phyloP scores from a whole-genome alignment of 2,888 invertebrate species.

The Aleiodes alternator region DNA sequence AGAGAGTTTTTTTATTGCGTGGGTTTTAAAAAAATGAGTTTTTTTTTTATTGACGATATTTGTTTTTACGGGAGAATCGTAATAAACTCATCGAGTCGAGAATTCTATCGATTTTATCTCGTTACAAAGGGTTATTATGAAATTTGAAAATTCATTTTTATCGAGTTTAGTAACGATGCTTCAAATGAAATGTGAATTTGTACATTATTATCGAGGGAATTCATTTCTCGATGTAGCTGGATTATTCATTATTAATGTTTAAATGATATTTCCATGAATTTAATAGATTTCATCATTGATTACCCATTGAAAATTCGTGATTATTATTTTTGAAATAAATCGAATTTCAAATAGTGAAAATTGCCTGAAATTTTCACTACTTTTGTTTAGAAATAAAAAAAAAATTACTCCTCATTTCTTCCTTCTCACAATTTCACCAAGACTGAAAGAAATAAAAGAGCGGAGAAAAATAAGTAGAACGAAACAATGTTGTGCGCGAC shows the following conservation, averaged over 20 bases:
- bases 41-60: conserved; percentile 9
- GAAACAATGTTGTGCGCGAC: conserved; percentile 17
- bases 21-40: background rate
- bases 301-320: no score
- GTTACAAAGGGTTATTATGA: no score
- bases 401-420: conserved; percentile 11
- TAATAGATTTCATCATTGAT: no score
- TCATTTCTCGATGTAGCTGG: no score
- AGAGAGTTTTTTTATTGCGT: conserved; percentile 20
- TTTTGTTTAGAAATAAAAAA: background rate
- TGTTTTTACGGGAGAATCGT: background rate
- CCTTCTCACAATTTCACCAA: conserved; percentile 41
- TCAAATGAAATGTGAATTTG: background rate
- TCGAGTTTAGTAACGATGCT: background rate
- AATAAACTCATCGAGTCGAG: no score
- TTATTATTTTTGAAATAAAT: no score
- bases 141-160: background rate
- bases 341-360: no score
- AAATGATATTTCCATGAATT: no score
- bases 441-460: conserved; percentile 6
- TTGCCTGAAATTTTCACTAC: no score
- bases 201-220: no score
- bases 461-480: background rate
- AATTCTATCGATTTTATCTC: no score
- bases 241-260: no score